Percentiles rank a stretch among this genome's conserved stretches.
These are phyloP conservation scores for Siniperca knerii DNA, from an alignment of 2,113 vertebrate genomes.

Conservation along the genomic window DNA sequence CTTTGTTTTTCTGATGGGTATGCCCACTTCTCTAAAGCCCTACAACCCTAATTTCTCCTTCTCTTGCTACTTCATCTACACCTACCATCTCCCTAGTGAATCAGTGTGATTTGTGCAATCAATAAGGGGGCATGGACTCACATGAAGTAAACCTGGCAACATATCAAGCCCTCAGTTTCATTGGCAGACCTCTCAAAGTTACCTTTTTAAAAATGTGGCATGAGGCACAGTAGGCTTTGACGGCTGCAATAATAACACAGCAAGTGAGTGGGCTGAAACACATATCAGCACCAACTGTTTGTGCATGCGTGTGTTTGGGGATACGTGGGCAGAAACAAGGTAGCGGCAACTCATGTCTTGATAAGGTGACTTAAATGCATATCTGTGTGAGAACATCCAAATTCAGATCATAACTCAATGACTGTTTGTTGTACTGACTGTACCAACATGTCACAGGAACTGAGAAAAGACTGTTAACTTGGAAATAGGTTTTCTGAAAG, in stretches of 20 bases:
- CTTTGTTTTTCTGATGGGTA: not conserved
- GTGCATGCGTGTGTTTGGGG: not conserved
- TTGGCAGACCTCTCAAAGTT: constrained; percentile 19
- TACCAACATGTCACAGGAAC: constrained; percentile 3
- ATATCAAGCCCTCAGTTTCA: not conserved
- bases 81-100: not conserved
- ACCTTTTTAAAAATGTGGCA: constrained; percentile 7
- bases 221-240: not conserved
- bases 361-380: not conserved
- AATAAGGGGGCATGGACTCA: constrained; percentile 4
- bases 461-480: constrained; percentile 25
- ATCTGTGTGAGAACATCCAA: not conserved
- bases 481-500: constrained; percentile 11
- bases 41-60: not conserved
- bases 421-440: constrained; percentile 23
- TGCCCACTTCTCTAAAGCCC: not conserved
- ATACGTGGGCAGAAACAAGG: constrained; percentile 1
- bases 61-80: not conserved
- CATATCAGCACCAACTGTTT: not conserved
- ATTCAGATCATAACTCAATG: not conserved
- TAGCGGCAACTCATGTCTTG: not conserved
- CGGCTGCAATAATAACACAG: constrained; percentile 9
- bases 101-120: constrained; percentile 16
- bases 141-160: constrained; percentile 17
- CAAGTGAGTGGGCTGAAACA: constrained; percentile 18